These are phyloP conservation scores for Neomorphus geoffroyi DNA, from an alignment of 2,797 vertebrate genomes.

Conservation along the genomic window DNA sequence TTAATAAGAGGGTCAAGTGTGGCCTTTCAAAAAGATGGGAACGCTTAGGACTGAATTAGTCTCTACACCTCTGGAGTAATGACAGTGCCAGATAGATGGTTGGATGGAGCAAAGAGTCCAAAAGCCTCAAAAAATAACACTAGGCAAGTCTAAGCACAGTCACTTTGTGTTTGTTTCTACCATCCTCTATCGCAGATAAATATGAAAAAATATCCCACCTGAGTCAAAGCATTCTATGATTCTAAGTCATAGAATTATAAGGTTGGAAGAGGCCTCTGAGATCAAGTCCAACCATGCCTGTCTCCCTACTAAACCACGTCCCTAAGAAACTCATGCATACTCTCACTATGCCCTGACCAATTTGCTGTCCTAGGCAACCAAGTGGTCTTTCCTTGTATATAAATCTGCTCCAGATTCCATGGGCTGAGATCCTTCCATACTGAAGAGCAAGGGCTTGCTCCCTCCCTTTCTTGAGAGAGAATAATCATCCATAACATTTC, in stretches of 20 bases:
- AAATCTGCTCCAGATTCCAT: neutral
- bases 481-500: neutral
- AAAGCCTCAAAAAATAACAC: neutral
- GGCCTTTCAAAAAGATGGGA: constrained; percentile 20
- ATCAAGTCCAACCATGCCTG: too few species aligned
- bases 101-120: neutral
- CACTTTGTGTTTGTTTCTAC: neutral
- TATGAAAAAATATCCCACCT: neutral
- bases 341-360: neutral
- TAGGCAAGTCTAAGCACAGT: neutral
- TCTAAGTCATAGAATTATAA: too few species aligned
- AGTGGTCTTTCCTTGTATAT: neutral
- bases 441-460: neutral
- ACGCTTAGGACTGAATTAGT: neutral
- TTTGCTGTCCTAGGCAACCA: neutral
- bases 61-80: neutral
- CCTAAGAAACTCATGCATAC: too few species aligned
- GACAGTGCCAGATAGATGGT: neutral
- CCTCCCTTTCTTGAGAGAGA: neutral
- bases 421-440: neutral
- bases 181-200: neutral
- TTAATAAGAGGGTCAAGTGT: neutral
- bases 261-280: too few species aligned
- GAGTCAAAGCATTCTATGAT: too few species aligned
- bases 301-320: too few species aligned